phyloP scores from a whole-genome alignment of 2,797 vertebrate species.

The Acanthopagrus latus region DNA sequence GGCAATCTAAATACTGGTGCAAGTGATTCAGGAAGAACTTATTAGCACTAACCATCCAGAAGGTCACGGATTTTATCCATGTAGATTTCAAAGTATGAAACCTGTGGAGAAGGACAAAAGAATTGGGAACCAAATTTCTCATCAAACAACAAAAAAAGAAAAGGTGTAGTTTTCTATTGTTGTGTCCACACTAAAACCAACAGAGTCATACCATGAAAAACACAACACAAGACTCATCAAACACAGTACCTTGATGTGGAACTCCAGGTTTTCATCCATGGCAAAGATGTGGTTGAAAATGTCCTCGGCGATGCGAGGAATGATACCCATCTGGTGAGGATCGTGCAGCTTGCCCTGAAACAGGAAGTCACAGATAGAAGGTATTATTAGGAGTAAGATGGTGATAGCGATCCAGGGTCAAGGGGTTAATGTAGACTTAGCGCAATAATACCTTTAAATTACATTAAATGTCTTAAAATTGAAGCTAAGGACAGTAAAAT shows the following conservation, averaged over 20 bases:
- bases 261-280: conserved; percentile 98
- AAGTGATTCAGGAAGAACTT: background rate
- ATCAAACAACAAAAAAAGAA: background rate
- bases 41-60: conserved; percentile 90
- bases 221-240: background rate
- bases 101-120: conserved; percentile 77
- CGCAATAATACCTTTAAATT: background rate
- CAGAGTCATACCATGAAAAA: background rate
- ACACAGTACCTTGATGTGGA: conserved; percentile 92
- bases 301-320: conserved; percentile 94
- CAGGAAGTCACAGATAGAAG: conserved; percentile 21
- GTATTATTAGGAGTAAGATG: background rate
- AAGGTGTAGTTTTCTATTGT: background rate
- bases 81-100: conserved; percentile 98
- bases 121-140: background rate
- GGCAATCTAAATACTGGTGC: background rate
- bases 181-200: background rate
- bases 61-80: conserved; percentile 98
- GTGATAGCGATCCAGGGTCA: background rate
- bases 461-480: background rate
- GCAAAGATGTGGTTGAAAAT: conserved; percentile 98
- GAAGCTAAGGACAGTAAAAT: background rate
- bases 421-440: background rate
- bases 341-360: conserved; percentile 93
- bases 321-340: conserved; percentile 95